Conservation (phyloP, 2,797 vertebrate genomes). For the Australoheros facetus region DNA sequence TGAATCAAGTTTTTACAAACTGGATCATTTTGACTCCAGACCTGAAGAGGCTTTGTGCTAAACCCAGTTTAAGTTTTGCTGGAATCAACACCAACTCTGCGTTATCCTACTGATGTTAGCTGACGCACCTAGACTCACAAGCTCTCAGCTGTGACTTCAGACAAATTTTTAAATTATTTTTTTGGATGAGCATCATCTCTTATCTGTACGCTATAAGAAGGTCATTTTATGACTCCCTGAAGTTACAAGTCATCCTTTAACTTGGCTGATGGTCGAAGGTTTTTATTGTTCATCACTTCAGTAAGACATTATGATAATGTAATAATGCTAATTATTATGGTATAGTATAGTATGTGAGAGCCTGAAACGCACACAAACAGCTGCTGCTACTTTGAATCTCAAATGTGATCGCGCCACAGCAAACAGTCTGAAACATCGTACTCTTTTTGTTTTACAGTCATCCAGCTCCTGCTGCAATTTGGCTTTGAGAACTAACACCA, state of each 20-base stretch:
- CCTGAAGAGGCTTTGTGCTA: not conserved
- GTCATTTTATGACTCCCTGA: not conserved
- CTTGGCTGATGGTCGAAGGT: not conserved
- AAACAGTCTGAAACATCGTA: conserved; percentile 2
- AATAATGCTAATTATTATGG: not conserved
- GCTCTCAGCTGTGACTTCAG: not conserved
- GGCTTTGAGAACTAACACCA: conserved; percentile 24
- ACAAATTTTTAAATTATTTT: not conserved
- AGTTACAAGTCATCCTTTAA: not conserved
- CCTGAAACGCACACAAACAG: not conserved
- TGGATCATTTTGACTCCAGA: not conserved
- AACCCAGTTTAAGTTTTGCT: not conserved
- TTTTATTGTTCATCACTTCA: not conserved
- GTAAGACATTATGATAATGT: not conserved
- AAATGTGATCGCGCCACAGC: conserved; percentile 1
- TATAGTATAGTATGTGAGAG: too few species aligned
- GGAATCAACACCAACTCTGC: not conserved
- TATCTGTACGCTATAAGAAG: not conserved
- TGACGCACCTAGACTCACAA: rapidly evolving
- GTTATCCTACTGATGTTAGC: not conserved
- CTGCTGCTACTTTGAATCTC: conserved; percentile 34
- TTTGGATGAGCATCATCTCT: not conserved
- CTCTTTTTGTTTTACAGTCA: conserved; percentile 31
- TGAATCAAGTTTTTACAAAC: not conserved
- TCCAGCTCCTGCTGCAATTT: conserved; percentile 48